These are phyloP conservation scores for Coenobita brevimanus DNA, from an alignment of 1,140 invertebrate species.

Conservation along the genomic window DNA sequence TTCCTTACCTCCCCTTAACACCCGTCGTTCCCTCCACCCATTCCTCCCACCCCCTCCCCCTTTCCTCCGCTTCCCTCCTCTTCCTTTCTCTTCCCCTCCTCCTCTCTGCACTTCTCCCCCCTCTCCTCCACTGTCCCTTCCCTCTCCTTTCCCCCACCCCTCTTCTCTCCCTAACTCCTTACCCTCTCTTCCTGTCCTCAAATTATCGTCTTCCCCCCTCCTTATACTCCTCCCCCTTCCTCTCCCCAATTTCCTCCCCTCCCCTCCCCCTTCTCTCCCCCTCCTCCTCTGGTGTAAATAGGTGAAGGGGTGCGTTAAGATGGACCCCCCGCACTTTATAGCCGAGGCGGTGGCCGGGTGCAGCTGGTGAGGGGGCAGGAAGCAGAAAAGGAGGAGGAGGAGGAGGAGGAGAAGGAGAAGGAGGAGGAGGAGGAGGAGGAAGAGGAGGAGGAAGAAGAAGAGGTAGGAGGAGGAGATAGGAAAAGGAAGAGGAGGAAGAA, in stretches of 20 bases:
- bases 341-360: constrained; percentile 14
- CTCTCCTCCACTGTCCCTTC: background rate
- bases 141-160: no score
- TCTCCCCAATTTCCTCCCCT: background rate
- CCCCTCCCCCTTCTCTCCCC: background rate
- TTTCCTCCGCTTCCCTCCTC: no score
- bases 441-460: background rate
- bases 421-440: background rate
- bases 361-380: constrained; percentile 12
- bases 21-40: background rate
- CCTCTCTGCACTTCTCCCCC: no score
- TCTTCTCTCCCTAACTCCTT: no score
- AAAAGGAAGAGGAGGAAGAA: constrained; percentile 7
- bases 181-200: no score
- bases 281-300: background rate
- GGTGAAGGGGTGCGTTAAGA: background rate
- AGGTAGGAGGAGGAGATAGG: background rate
- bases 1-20: no score
- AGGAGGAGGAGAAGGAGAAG: background rate
- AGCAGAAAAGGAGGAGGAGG: background rate
- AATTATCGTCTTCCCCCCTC: no score
- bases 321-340: constrained; percentile 30
- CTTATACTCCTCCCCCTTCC: background rate
- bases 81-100: background rate
- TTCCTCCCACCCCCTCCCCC: no score